A percentile compares a stretch with the other conserved stretches of the same genome.
phyloP scores from a whole-genome alignment of 2,113 vertebrate genomes.

The Rattus rattus region DNA sequence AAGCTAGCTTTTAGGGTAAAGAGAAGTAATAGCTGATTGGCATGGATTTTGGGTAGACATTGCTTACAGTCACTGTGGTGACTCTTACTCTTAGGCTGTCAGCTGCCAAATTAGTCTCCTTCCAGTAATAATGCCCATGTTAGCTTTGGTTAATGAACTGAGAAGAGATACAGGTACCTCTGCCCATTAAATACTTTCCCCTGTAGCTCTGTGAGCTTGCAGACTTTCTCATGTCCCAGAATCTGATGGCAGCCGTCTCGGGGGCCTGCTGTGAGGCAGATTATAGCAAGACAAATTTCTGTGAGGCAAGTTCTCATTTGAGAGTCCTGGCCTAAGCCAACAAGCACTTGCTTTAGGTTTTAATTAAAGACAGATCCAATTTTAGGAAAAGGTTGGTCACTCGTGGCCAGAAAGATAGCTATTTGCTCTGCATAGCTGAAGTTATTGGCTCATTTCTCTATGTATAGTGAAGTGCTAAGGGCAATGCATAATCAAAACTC shows the following conservation, averaged over 20 bases:
- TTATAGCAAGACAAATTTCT: conserved; percentile 70
- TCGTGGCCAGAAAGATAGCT: conserved; percentile 19
- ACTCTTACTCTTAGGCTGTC: not conserved
- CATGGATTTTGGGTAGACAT: not conserved
- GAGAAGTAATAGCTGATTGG: not conserved
- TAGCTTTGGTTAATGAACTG: conserved; percentile 76
- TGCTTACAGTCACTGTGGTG: not conserved
- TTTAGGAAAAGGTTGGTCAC: conserved; percentile 28
- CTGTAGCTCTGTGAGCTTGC: conserved; percentile 51
- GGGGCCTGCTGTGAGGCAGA: conserved; percentile 77
- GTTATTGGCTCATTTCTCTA: not conserved
- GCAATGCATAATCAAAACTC: not conserved
- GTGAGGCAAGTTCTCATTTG: conserved; percentile 75
- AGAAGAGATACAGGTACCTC: conserved; percentile 68
- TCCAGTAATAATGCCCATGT: conserved; percentile 56
- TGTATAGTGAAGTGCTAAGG: conserved; percentile 10
- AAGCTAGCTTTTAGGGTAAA: not conserved
- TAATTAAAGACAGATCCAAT: conserved; percentile 82
- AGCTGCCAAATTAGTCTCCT: conserved; percentile 69
- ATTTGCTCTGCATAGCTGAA: not conserved
- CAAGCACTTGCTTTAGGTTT: conserved; percentile 81
- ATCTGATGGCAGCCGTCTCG: conserved; percentile 60
- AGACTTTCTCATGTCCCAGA: conserved; percentile 47
- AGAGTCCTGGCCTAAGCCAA: conserved; percentile 75
- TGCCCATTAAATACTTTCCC: conserved; percentile 70